A percentile compares a stretch with the other conserved stretches of the same genome.
phyloP scores from a whole-genome alignment of 1,140 invertebrate genomes.

The Cherax destructor region DNA sequence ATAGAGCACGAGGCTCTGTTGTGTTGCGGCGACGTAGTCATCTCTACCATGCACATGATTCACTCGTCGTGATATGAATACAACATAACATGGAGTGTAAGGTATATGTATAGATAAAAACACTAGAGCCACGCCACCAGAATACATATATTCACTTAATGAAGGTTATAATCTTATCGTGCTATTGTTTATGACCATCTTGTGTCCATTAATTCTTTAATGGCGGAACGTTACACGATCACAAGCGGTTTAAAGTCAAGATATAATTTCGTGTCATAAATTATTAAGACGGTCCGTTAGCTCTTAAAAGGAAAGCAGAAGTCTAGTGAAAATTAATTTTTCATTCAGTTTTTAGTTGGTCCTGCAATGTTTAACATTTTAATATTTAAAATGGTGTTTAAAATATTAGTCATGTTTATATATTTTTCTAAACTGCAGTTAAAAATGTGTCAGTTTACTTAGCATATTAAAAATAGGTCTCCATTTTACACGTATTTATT shows the following conservation, averaged over 20 bases:
- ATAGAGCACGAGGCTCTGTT: too few relatives aligned
- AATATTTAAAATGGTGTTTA: too few relatives aligned
- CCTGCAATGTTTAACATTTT: too few relatives aligned
- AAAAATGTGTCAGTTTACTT: too few relatives aligned
- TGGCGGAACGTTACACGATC: background rate
- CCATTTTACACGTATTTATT: too few relatives aligned
- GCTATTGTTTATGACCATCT: background rate
- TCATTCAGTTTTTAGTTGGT: too few relatives aligned
- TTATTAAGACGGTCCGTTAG: background rate
- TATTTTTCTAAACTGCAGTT: too few relatives aligned
- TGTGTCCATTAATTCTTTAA: background rate
- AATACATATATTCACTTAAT: constrained; percentile 7
- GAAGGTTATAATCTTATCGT: background rate
- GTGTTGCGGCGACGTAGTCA: background rate
- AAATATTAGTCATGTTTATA: too few relatives aligned
- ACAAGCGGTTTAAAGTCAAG: background rate
- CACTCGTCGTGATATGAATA: background rate
- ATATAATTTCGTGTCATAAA: background rate
- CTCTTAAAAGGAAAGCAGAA: background rate
- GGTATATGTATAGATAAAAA: background rate
- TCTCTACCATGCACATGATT: background rate
- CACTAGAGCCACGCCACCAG: background rate
- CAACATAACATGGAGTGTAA: background rate
- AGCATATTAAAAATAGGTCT: too few relatives aligned
- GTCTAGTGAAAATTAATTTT: too few relatives aligned